Conservation (phyloP, 1,140 invertebrate species). For the Hyles euphorbiae region DNA sequence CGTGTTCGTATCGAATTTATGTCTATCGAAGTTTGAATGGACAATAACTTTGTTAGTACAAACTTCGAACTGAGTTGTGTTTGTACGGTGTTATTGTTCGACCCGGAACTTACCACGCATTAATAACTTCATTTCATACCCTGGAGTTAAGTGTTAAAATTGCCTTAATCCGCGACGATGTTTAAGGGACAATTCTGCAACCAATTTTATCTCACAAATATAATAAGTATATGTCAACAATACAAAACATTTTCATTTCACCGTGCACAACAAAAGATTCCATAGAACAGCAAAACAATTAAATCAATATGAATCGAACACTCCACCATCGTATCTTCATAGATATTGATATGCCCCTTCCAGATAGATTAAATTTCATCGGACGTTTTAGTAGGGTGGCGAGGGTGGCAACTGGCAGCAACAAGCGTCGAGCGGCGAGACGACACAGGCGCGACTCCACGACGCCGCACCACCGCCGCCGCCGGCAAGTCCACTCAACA, state of each 20-base stretch:
- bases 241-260: not conserved
- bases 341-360: constrained; percentile 15
- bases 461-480: constrained; percentile 32
- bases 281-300: too few relatives aligned
- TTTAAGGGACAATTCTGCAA: too few relatives aligned
- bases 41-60: constrained; percentile 24
- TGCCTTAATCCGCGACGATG: too few relatives aligned
- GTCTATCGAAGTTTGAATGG: constrained; percentile 31
- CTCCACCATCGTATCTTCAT: constrained; percentile 2
- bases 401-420: constrained; percentile 23
- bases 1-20: constrained; percentile 26
- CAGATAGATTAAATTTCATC: constrained; percentile 25
- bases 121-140: not conserved
- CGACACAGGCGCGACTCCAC: constrained; percentile 45
- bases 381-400: constrained; percentile 16
- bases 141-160: too few relatives aligned
- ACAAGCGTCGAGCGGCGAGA: constrained; percentile 44
- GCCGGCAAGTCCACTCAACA: constrained; percentile 39
- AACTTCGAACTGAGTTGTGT: constrained; percentile 16
- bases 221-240: not conserved
- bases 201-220: too few relatives aligned
- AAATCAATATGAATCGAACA: too few relatives aligned
- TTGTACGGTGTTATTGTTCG: constrained; percentile 8
- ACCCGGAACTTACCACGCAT: constrained; percentile 8
- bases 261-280: too few relatives aligned